A percentile compares a stretch with the other conserved stretches of the same genome.
Conservation (phyloP, 2,113 vertebrate genomes). For the Nicator chloris region DNA sequence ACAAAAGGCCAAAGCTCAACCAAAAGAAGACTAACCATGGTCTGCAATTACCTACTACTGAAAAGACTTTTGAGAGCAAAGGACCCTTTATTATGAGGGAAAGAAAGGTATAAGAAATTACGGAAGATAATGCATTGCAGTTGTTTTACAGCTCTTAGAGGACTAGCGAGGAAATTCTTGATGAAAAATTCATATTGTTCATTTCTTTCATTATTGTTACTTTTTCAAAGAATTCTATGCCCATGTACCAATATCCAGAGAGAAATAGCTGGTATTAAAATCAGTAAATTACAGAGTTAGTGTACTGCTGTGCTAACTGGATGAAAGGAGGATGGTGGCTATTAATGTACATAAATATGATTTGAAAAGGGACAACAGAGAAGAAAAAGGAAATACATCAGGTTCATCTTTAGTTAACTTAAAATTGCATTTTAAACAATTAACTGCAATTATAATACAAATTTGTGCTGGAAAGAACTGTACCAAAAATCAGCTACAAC, state of each 20-base stretch:
- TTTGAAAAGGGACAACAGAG: background rate
- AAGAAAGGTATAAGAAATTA: background rate
- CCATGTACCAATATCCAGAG: background rate
- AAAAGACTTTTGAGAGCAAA: background rate
- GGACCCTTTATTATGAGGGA: background rate
- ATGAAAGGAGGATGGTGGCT: background rate
- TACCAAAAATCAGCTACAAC: background rate
- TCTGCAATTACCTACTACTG: background rate
- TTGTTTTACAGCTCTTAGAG: background rate
- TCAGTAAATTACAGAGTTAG: slow-evolving; percentile 7
- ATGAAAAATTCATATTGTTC: background rate
- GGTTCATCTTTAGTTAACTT: background rate
- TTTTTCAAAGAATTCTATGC: slow-evolving; percentile 1
- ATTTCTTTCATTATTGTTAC: background rate
- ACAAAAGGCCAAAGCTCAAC: background rate
- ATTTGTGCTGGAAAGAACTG: background rate
- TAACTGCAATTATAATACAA: background rate
- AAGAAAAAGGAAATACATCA: background rate
- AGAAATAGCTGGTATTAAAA: slow-evolving; percentile 16
- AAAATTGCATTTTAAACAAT: background rate
- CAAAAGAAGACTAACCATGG: background rate
- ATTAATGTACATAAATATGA: background rate
- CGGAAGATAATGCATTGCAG: background rate
- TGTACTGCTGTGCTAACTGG: background rate
- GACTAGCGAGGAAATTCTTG: background rate